Evolutionary conservation across 2,113 vertebrate species (phyloP), one percentile per base, ranked within the genome.

Genomic region (Pica pica): DNA sequence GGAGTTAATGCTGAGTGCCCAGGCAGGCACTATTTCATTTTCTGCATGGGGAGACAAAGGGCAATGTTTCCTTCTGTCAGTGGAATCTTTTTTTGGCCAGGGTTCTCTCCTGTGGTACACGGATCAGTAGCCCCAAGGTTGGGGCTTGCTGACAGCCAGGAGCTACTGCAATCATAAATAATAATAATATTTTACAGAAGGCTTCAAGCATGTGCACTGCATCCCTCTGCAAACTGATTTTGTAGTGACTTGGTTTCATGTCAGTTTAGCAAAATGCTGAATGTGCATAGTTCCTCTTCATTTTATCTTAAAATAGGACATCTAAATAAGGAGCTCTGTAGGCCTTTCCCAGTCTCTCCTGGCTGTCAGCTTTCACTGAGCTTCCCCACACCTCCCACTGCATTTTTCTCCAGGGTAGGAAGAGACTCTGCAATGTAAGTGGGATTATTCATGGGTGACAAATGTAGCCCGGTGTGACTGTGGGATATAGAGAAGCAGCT

Each of bases 311-410:
- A 97, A 95, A 96, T 94, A 96, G 90, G 93, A 95, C 94, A 94
- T 93, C 94, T 97, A 95, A 93, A 96, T 89, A 83, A 89, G 94
- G 83, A 69, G 9, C 80, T 90, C 96, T 90, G 92, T 94, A 94
- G 95, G 95, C 93, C 95, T 96, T 97, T 96, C 95, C 94, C 93
- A 96, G 95, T 96, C 93, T 96, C 93, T 95, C 79, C 93, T 96
- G 94, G 90, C 95, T 96, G 95, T 95, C 96, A 96, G 96, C 94
- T 96, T 97, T 96, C 90, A 80, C 92, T 97, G 80, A 96, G 95
- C 95, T 97, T 97, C 94, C 93, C 96, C 92, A 96, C 93, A 97
- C 94, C 94, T 96, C 93, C 94, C 94, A 96, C 95, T 78, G 86
- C 96, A 92, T 96, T 96, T 97, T 96, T 96, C 83, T 96, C 69